Percentiles rank a stretch among this genome's conserved stretches.
Conservation (phyloP, 2,888 invertebrate genomes). For the Thera britannica region DNA sequence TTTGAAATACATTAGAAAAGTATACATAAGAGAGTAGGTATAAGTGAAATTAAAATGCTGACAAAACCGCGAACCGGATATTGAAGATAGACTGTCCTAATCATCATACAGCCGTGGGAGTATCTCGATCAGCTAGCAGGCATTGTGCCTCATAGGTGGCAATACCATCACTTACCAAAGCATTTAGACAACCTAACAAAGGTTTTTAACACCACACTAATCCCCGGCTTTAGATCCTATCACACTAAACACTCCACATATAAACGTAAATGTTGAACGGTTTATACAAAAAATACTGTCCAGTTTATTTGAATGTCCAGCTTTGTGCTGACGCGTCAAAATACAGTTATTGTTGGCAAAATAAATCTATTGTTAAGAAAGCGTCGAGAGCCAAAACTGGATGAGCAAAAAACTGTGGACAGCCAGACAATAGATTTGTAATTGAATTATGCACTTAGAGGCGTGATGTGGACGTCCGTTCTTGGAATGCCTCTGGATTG, state of each 20-base stretch:
- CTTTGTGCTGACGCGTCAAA: conserved; percentile 53
- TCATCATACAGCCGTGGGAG: conserved; percentile 66
- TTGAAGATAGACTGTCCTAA: conserved; percentile 34
- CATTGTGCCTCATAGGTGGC: conserved; percentile 72
- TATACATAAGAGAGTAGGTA: no score
- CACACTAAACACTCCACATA: conserved; percentile 75
- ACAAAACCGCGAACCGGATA: conserved; percentile 24
- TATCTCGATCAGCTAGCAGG: conserved; percentile 55
- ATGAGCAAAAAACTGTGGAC: conserved; percentile 21
- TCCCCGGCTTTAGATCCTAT: conserved; percentile 79
- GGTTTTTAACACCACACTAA: conserved; percentile 66
- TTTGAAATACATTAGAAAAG: no score
- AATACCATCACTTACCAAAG: conserved; percentile 55
- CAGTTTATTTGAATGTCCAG: conserved; percentile 44
- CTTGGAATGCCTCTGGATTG: conserved; percentile 25
- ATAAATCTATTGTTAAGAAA: conserved; percentile 73
- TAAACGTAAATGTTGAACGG: conserved; percentile 65
- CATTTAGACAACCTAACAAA: conserved; percentile 69
- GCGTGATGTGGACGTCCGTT: conserved; percentile 38
- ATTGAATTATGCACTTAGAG: conserved; percentile 75
- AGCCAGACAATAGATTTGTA: conserved; percentile 64
- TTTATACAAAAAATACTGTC: conserved; percentile 64
- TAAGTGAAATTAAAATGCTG: conserved; percentile 1
- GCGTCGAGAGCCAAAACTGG: conserved; percentile 67
- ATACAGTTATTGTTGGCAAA: conserved; percentile 83